Conservation (phyloP, 2,797 vertebrate genomes). For the Tympanoctomys barrerae region DNA sequence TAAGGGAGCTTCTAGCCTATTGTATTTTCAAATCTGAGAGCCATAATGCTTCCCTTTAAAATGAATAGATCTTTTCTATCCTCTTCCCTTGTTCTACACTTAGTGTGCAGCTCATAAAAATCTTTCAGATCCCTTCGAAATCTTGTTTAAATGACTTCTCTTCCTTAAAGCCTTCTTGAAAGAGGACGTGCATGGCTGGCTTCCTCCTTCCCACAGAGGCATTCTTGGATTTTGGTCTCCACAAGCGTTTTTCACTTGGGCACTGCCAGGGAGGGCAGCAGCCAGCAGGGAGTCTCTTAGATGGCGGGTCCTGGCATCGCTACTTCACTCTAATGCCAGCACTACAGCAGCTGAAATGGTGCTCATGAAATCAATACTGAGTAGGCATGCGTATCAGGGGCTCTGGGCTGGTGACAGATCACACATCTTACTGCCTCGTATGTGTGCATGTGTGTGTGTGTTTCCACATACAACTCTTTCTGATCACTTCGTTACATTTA, state of each 20-base stretch:
- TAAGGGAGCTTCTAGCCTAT: rapidly evolving
- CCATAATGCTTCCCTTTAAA: rapidly evolving
- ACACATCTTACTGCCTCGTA: too few species aligned
- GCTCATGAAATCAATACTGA: rapidly evolving
- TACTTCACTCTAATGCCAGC: rapidly evolving
- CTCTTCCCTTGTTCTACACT: background rate
- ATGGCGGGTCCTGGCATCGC: rapidly evolving
- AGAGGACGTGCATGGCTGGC: background rate
- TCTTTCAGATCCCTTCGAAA: rapidly evolving
- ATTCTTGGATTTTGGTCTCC: background rate
- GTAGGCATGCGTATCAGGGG: rapidly evolving
- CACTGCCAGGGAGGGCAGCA: too few species aligned
- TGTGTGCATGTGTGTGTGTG: too few species aligned
- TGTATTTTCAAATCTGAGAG: rapidly evolving
- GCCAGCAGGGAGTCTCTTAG: rapidly evolving
- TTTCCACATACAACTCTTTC: too few species aligned
- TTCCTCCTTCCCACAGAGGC: background rate
- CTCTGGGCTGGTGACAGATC: rapidly evolving
- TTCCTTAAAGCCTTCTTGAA: background rate
- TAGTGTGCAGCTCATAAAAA: rapidly evolving
- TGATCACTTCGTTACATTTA: too few species aligned
- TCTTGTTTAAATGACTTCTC: background rate
- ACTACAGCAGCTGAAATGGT: background rate
- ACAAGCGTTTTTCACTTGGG: rapidly evolving
- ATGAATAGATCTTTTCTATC: rapidly evolving